These are phyloP conservation scores for Hypomecis atomaria DNA, from an alignment of 2,888 invertebrate genomes.

Conservation along the genomic window DNA sequence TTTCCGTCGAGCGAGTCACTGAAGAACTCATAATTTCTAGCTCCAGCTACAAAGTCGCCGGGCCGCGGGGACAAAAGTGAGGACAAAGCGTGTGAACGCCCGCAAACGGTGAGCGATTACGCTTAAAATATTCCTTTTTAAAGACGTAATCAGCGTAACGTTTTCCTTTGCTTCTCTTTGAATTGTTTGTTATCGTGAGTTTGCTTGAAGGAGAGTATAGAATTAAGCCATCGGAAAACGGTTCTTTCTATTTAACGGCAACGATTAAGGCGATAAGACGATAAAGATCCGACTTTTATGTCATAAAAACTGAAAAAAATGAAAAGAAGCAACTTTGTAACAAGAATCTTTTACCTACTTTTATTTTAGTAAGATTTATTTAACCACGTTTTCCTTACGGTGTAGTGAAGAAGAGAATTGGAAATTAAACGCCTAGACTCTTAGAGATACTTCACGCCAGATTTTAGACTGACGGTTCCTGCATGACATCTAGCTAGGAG, in stretches of 20 bases:
- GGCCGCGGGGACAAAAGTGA: slow-evolving; percentile 27
- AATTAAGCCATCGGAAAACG: slow-evolving; percentile 4
- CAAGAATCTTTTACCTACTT: too few relatives aligned
- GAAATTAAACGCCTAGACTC: too few relatives aligned
- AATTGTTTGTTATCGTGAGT: slow-evolving; percentile 16
- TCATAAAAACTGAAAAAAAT: background rate
- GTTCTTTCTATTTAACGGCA: background rate
- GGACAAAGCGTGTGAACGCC: slow-evolving; percentile 40
- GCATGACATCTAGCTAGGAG: too few relatives aligned
- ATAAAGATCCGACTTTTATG: background rate
- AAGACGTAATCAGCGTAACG: slow-evolving; percentile 30
- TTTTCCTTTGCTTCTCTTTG: slow-evolving; percentile 24
- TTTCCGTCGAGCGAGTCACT: too few relatives aligned
- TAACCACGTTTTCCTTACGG: too few relatives aligned
- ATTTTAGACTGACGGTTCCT: too few relatives aligned
- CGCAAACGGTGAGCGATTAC: slow-evolving; percentile 36
- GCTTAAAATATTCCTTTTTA: slow-evolving; percentile 32
- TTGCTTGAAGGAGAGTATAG: background rate
- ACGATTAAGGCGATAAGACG: background rate
- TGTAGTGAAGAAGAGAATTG: too few relatives aligned
- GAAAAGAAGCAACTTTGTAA: background rate
- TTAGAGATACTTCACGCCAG: too few relatives aligned
- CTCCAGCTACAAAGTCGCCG: slow-evolving; percentile 37
- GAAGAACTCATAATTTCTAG: too few relatives aligned
- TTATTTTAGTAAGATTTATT: too few relatives aligned